Evolutionary conservation across 2,113 vertebrate genomes (phyloP).

Genomic region (Centropus bengalensis): DNA sequence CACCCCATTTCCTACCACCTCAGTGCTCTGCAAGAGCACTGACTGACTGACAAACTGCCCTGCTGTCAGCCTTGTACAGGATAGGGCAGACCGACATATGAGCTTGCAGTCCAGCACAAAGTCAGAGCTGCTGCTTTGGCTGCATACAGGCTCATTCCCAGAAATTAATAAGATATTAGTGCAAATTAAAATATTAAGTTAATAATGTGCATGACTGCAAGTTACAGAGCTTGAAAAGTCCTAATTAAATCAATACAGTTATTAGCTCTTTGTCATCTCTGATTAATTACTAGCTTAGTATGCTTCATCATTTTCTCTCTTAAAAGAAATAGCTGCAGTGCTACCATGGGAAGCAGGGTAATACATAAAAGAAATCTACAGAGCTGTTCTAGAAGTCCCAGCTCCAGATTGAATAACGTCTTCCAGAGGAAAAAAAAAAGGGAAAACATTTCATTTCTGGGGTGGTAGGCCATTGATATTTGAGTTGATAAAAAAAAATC

Average conservation of each 20-base stretch:
- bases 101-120: background rate
- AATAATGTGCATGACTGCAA: slow-evolving; percentile 33
- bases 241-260: slow-evolving; percentile 72
- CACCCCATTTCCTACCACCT: background rate
- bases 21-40: rapidly evolving
- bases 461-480: rapidly evolving
- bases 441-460: background rate
- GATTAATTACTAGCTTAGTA: slow-evolving; percentile 69
- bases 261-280: slow-evolving; percentile 69
- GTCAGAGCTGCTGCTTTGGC: background rate
- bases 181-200: slow-evolving; percentile 53
- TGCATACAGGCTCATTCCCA: background rate
- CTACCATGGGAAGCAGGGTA: background rate
- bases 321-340: slow-evolving; percentile 36
- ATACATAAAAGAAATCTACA: background rate
- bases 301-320: slow-evolving; percentile 35
- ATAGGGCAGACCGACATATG: background rate
- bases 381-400: background rate
- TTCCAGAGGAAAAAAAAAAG: background rate
- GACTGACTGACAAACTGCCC: background rate
- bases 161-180: slow-evolving; percentile 45
- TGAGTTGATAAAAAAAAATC: background rate
- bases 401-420: background rate
- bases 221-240: slow-evolving; percentile 43
- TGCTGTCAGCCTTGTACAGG: background rate